Evolutionary conservation across 53 echinoderm and acorn worm species (phyloP).

Genomic region (Astropecten irregularis): DNA sequence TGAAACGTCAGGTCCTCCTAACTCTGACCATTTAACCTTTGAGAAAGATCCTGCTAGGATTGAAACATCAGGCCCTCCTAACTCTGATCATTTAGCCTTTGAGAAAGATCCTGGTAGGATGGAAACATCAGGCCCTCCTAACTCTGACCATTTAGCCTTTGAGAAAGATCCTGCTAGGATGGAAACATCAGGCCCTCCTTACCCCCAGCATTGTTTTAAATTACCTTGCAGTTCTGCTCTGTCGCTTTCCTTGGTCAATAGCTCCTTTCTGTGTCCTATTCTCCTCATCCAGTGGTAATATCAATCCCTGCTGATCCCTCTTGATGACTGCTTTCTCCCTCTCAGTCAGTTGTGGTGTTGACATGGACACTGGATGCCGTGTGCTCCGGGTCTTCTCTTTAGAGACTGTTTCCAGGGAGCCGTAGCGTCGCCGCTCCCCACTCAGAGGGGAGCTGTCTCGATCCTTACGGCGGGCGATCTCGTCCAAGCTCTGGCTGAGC

Average conservation of each 20-base stretch:
- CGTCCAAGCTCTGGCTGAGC: conserved; percentile 68
- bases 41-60: no score
- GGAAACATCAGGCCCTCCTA: no score
- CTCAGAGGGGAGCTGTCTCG: conserved; percentile 31
- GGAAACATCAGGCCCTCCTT: no score
- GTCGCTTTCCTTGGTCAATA: conserved; percentile 18
- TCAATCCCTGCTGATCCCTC: conserved; percentile 79
- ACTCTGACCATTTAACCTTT: no score
- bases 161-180: no score
- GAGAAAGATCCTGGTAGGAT: no score
- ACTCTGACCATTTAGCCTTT: no score
- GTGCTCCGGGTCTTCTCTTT: conserved; percentile 1
- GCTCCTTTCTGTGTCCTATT: conserved; percentile 21
- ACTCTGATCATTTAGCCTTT: no score
- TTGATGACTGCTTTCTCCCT: conserved; percentile 67
- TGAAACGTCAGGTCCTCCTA: no score
- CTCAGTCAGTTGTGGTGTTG: conserved; percentile 69
- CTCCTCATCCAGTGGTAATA: conserved; percentile 82
- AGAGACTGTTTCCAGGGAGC: conserved; percentile 52
- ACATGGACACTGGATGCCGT: conserved; percentile 60
- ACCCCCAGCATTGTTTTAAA: no score
- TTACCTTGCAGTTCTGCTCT: not conserved
- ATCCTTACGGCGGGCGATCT: conserved; percentile 36
- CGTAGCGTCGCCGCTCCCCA: conserved; percentile 55
- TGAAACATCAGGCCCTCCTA: no score